phyloP scores from a whole-genome alignment of 1,140 invertebrate genomes.

The Nasonia longicornis region DNA sequence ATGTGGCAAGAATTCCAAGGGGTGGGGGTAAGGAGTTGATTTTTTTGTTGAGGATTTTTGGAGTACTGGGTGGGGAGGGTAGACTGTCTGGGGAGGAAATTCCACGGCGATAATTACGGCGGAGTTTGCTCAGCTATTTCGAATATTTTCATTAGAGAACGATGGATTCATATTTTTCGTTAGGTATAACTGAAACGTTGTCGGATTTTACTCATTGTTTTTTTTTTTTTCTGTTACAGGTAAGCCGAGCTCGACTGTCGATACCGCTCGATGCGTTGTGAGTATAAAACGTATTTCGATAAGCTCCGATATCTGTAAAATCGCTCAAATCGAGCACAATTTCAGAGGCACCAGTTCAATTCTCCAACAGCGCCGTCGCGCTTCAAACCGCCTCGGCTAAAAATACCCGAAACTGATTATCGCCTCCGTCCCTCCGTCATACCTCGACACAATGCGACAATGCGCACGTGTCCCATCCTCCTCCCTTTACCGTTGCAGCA shows the following conservation, averaged over 20 bases:
- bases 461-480: background rate
- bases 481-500: background rate
- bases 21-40: background rate
- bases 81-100: background rate
- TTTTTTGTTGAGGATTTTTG: background rate
- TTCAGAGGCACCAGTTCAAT: no score
- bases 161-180: no score
- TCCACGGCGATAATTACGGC: background rate
- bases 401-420: background rate
- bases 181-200: no score
- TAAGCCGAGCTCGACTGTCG: background rate
- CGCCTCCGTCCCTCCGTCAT: background rate
- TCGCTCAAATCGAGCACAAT: no score
- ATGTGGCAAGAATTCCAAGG: background rate
- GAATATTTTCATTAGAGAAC: no score
- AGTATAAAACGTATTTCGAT: background rate
- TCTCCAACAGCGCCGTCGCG: no score
- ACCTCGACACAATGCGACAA: background rate
- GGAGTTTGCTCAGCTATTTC: background rate
- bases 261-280: background rate
- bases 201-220: background rate
- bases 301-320: no score
- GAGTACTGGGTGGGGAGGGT: background rate
- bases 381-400: background rate
- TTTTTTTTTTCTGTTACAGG: constrained; percentile 18